A percentile compares a stretch with the other conserved stretches of the same genome.
phyloP scores from a whole-genome alignment of 2,113 vertebrate genomes.

The Colaptes auratus region DNA sequence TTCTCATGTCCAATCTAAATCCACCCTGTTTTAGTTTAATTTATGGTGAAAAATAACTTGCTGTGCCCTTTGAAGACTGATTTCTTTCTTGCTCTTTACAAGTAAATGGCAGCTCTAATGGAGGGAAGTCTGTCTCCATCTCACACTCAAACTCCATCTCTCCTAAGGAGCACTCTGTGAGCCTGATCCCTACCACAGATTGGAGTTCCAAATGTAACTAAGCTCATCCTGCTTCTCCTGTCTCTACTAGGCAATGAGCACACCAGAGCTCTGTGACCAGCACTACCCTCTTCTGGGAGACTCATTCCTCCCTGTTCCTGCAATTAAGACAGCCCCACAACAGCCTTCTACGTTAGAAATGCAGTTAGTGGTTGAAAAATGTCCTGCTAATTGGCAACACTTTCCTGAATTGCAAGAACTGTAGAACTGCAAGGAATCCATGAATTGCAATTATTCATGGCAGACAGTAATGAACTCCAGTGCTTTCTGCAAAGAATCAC shows the following conservation, averaged over 20 bases:
- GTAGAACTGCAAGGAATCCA: neutral
- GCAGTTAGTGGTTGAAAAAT: neutral
- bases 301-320: neutral
- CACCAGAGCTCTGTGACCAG: neutral
- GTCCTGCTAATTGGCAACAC: neutral
- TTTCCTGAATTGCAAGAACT: neutral
- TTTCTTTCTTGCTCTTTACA: neutral
- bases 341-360: neutral
- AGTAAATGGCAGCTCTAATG: neutral
- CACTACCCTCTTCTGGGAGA: neutral
- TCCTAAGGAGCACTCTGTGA: neutral
- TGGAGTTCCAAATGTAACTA: neutral
- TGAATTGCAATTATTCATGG: constrained; percentile 35
- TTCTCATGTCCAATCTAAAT: too few species aligned
- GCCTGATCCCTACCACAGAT: neutral
- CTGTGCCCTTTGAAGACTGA: neutral
- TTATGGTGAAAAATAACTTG: neutral
- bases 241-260: neutral
- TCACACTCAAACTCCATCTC: neutral
- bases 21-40: too few species aligned
- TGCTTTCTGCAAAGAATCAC: neutral
- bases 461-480: constrained; percentile 11
- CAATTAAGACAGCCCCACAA: neutral
- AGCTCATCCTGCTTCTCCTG: neutral
- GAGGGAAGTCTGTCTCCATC: neutral